Conservation (phyloP, 2,888 invertebrate genomes). For the Anoplius nigerrimus region DNA sequence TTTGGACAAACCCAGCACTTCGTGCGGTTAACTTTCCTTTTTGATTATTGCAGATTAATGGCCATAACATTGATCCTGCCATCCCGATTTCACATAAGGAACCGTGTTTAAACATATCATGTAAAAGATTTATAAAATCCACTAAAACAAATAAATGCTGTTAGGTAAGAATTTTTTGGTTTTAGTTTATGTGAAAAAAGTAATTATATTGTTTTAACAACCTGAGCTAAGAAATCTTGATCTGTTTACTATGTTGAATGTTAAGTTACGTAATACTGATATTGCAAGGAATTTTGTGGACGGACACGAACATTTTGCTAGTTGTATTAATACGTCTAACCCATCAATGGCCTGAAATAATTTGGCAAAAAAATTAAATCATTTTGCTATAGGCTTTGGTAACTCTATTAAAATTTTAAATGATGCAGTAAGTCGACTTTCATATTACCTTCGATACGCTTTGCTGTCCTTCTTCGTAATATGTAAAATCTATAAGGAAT, state of each 20-base stretch:
- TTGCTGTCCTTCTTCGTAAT: conserved; percentile 78
- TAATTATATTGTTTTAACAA: conserved; percentile 52
- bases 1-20: conserved; percentile 75
- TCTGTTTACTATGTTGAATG: conserved; percentile 77
- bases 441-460: conserved; percentile 74
- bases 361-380: conserved; percentile 7
- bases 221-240: conserved; percentile 77
- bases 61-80: conserved; percentile 80
- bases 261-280: conserved; percentile 77
- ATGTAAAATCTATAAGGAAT: conserved; percentile 76
- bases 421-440: too few relatives aligned
- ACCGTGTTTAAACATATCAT: conserved; percentile 74
- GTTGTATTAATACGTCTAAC: conserved; percentile 68
- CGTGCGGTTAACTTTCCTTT: conserved; percentile 80
- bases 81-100: conserved; percentile 74
- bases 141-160: conserved; percentile 69
- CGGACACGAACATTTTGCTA: conserved; percentile 65
- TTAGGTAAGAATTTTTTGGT: background rate
- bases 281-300: conserved; percentile 73
- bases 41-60: conserved; percentile 82
- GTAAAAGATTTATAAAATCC: conserved; percentile 76
- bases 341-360: conserved; percentile 67
- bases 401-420: conserved; percentile 3
- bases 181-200: background rate
- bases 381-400: too few relatives aligned